A percentile compares a stretch with the other conserved stretches of the same genome.
Conservation (phyloP, 2,888 invertebrate species). For the Biston stratarius region DNA sequence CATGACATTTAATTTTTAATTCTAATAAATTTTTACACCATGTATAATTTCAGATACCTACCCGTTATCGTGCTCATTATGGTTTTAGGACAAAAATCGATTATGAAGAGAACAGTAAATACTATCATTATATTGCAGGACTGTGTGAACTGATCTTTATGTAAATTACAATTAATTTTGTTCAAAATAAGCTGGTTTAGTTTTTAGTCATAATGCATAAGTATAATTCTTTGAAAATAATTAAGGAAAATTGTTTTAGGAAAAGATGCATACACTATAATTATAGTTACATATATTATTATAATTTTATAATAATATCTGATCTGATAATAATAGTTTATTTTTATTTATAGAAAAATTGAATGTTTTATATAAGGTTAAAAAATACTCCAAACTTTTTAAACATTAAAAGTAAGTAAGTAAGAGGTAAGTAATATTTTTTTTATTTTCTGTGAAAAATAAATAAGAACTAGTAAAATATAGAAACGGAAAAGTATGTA, state of each 20-base stretch:
- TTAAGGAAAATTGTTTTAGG: not conserved
- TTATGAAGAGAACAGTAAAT: conserved; percentile 52
- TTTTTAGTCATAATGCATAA: conserved; percentile 25
- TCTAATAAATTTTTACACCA: not conserved
- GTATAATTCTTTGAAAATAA: conserved; percentile 5
- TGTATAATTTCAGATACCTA: conserved; percentile 9
- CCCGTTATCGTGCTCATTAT: conserved; percentile 57
- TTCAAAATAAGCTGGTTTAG: conserved; percentile 35
- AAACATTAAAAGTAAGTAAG: too few species aligned
- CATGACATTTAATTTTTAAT: not conserved
- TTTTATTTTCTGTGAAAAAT: too few species aligned
- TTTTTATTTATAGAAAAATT: too few species aligned
- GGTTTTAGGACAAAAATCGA: conserved; percentile 51
- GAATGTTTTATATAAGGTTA: too few species aligned
- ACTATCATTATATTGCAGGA: conserved; percentile 53
- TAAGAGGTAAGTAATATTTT: too few species aligned
- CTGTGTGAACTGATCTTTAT: conserved; percentile 52
- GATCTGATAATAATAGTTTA: too few species aligned
- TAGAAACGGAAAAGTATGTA: too few species aligned
- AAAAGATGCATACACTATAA: not conserved
- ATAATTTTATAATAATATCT: too few species aligned
- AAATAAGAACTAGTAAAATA: too few species aligned
- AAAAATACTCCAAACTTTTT: too few species aligned
- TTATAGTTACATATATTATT: too few species aligned
- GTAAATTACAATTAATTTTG: conserved; percentile 58